Evolutionary conservation across 1,140 invertebrate genomes (phyloP).

Genomic region (Diabrotica undecimpunctata): DNA sequence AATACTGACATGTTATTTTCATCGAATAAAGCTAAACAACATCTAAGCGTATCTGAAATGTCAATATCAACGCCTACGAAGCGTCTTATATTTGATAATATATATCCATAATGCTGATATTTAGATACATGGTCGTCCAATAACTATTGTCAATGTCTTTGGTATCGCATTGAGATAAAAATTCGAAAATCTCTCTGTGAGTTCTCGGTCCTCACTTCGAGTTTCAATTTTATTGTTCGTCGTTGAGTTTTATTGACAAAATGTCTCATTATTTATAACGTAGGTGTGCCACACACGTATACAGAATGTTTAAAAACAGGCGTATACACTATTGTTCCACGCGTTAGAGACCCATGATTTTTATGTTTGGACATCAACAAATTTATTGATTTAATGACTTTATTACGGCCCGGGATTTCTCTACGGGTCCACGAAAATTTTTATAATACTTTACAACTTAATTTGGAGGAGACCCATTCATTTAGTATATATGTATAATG

Average conservation of each 20-base stretch:
- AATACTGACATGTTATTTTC: too few relatives aligned
- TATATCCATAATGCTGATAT: constrained; percentile 1
- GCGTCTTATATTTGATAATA: constrained; percentile 1
- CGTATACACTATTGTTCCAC: background rate
- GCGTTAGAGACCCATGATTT: background rate
- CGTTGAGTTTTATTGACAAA: constrained; percentile 2
- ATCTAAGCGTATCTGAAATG: too few relatives aligned
- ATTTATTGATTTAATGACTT: constrained; percentile 3
- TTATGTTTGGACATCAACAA: background rate
- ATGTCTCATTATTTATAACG: constrained; percentile 2
- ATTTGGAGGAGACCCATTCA: background rate
- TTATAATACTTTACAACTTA: background rate
- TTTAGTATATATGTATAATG: too few relatives aligned
- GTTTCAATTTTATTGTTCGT: constrained; percentile 3
- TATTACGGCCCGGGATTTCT: background rate
- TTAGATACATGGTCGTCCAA: background rate
- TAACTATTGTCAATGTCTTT: background rate
- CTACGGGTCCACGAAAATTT: background rate
- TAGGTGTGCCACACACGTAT: constrained; percentile 1
- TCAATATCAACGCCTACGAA: background rate
- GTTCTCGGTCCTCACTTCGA: constrained; percentile 1
- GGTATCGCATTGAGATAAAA: constrained; percentile 1
- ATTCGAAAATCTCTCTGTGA: constrained; percentile 1
- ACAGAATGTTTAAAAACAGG: background rate
- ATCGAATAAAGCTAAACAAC: too few relatives aligned